Base-by-base conservation (phyloP, 2,113 vertebrate genomes). In the Gobius niger region DNA sequence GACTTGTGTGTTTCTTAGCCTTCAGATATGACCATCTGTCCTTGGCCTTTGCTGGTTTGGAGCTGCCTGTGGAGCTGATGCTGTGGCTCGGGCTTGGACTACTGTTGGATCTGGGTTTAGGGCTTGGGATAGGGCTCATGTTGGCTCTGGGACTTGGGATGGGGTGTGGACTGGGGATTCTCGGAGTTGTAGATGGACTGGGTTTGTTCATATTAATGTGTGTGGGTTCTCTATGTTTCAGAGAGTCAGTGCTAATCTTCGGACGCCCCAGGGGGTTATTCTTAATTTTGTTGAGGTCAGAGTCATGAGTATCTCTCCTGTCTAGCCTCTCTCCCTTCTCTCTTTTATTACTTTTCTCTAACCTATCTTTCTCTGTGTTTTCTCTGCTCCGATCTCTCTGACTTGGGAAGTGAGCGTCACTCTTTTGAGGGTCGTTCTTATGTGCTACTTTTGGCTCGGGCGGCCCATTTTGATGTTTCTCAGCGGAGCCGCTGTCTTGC, bases 1-100 rank as follows among this genome's bases (percentile, higher is more conserved):
- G 83, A 71, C 81, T 80, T 19, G 79, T 72, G 73, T 90, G 85
- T 82, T 90, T 93, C 87, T 94, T 95, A 41, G 93, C 91, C 88
- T 98, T 96, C 88, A 94, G 95, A 88, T 96, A 96, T 1, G 93
- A 94, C 94, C 94, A 98, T 66, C 95, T 94, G 78, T 95, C 93
- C 81, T 97, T 98, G 44, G 93, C 89, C 73, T 95, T 99, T 47
- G 92, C 92, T 67, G 93, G 93, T 67, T 95, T 95, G 70, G 77
- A 85, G 52, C 67, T 82, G 15, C 72, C 49, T 18, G 51, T 80
- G 44, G 86, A 87, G 71, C 73, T 81, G 64, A 76, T 77, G 73
- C 81, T 82, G 65, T 82, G 85, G 59, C 82, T 87, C 5, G 78
- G 81, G 52, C 81, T 86, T 0, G 85, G 88, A 47, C 66, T 80